A percentile compares a stretch with the other conserved stretches of the same genome.
Evolutionary conservation across 2,113 vertebrate genomes (phyloP).

Genomic region (Otis tarda): DNA sequence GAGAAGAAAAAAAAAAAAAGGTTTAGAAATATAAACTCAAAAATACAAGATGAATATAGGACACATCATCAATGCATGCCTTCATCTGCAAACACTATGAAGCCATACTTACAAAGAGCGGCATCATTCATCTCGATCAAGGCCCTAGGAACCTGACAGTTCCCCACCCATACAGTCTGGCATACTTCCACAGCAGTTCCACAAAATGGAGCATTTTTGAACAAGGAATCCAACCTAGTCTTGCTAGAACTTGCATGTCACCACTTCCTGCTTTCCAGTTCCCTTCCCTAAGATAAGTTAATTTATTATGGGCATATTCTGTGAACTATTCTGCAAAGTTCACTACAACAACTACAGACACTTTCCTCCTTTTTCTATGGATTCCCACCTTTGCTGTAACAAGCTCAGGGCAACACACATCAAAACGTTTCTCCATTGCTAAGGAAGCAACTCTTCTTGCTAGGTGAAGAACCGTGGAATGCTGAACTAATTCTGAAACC

Average conservation of each 20-base stretch:
- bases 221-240: background rate
- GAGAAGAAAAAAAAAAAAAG: background rate
- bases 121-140: fast-evolving
- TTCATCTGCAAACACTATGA: background rate
- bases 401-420: background rate
- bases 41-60: background rate
- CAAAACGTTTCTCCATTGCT: background rate
- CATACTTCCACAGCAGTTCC: background rate
- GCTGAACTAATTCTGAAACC: background rate
- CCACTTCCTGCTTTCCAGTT: background rate
- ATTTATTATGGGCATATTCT: background rate
- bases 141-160: background rate
- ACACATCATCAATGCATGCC: fast-evolving
- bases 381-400: background rate
- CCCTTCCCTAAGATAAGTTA: background rate
- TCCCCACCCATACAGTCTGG: background rate
- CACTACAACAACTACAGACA: background rate
- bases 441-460: background rate
- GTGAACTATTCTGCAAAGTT: background rate
- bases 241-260: background rate
- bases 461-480: background rate
- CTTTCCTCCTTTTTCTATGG: background rate
- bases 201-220: background rate
- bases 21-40: background rate
- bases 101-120: background rate